phyloP scores from a whole-genome alignment of 1,140 invertebrate genomes.

The Euborellia annulipes region DNA sequence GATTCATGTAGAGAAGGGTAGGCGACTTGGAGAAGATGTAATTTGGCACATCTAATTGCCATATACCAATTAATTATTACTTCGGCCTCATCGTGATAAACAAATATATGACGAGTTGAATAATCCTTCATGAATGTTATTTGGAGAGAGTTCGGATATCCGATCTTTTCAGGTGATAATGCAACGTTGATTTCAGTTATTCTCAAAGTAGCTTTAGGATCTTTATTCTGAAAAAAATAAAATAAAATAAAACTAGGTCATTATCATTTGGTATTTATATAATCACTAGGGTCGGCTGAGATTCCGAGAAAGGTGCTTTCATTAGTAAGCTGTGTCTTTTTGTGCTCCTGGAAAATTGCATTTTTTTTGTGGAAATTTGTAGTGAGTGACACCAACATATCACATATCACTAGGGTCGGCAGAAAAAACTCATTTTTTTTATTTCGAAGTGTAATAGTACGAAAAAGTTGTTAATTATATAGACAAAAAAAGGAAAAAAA shows the following conservation, averaged over 20 bases:
- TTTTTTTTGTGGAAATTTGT: too few species aligned
- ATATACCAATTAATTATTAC: conserved; percentile 79
- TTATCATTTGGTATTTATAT: not conserved
- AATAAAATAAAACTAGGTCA: conserved; percentile 2
- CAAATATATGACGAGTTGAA: conserved; percentile 70
- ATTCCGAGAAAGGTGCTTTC: too few species aligned
- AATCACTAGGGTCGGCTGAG: too few species aligned
- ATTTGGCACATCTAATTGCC: conserved; percentile 69
- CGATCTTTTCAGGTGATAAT: conserved; percentile 70
- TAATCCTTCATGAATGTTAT: conserved; percentile 64
- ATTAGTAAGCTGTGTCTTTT: too few species aligned
- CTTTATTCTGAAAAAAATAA: conserved; percentile 32
- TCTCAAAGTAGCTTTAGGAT: conserved; percentile 66
- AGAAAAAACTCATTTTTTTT: too few species aligned
- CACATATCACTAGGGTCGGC: too few species aligned
- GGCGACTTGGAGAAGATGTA: conserved; percentile 65
- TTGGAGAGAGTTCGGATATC: conserved; percentile 63
- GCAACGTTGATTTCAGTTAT: conserved; percentile 72
- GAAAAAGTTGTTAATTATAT: too few species aligned
- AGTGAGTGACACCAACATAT: too few species aligned
- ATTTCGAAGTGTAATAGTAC: too few species aligned
- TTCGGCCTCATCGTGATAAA: conserved; percentile 71
- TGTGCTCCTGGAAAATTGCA: too few species aligned
- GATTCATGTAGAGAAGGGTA: conserved; percentile 60
- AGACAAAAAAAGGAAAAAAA: too few species aligned